Percentiles rank a stretch among this genome's conserved stretches.
Evolutionary conservation across 2,888 invertebrate genomes (phyloP).

Genomic region (Andrena fulva): DNA sequence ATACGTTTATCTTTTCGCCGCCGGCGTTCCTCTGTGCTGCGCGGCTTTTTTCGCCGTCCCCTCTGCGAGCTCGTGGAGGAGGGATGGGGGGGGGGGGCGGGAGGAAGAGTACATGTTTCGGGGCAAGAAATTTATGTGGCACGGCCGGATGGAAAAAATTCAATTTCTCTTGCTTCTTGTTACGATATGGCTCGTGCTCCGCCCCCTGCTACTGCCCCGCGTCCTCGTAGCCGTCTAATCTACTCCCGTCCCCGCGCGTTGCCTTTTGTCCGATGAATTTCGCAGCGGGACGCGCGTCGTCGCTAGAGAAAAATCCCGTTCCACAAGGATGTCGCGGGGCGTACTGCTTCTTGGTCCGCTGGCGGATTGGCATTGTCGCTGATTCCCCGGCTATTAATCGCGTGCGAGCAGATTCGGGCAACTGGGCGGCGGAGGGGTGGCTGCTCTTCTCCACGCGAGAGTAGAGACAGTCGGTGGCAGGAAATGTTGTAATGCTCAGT

Average conservation of each 20-base stretch:
- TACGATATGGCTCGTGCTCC: constrained; percentile 6
- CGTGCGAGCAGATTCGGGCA: no score
- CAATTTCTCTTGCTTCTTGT: constrained; percentile 33
- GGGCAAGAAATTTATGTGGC: constrained; percentile 17
- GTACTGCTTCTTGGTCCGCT: background rate
- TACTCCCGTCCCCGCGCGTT: constrained; percentile 11
- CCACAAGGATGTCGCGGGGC: background rate
- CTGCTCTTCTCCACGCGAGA: no score
- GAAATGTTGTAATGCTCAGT: no score
- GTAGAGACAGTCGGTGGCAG: no score
- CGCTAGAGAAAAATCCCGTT: constrained; percentile 12
- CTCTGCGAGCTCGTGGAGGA: no score
- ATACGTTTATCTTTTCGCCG: constrained; percentile 18
- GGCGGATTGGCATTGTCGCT: constrained; percentile 37
- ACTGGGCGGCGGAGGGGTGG: no score
- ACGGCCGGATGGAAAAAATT: constrained; percentile 14
- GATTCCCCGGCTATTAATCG: constrained; percentile 11
- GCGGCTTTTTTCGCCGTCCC: background rate
- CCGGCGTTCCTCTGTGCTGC: background rate
- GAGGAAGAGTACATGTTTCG: constrained; percentile 6
- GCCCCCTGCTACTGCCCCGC: background rate
- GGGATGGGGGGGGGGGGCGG: background rate
- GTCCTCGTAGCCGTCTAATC: constrained; percentile 32
- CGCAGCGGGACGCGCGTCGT: background rate
- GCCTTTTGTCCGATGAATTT: constrained; percentile 25